Base-by-base conservation (phyloP, 2,797 vertebrate genomes). In the Sebastes umbrosus region DNA sequence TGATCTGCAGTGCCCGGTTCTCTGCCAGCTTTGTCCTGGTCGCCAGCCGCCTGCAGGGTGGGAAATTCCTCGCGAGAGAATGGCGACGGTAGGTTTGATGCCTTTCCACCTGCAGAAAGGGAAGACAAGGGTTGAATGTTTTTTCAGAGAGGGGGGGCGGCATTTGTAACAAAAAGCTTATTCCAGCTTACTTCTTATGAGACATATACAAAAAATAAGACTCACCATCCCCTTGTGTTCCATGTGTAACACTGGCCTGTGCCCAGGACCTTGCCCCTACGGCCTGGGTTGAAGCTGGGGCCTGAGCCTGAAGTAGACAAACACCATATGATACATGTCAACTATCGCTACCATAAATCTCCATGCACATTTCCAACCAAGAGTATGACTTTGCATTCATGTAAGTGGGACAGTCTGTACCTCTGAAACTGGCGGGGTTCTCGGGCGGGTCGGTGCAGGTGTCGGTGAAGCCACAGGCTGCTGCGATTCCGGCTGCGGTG, bases 41-140 rank as follows among this genome's bases (percentile, higher is more conserved):
- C 98, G 94, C 97, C 98, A 97, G 97, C 98, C 93, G 98, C 97
- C 96, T 97, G 97, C 96, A 99, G 97, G 97, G 97, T 98, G 96
- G 98, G 98, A 98, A 99, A 99, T 98, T 99, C 98, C 98, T 99
- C 98, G 95, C 97, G 97, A 97, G 97, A 99, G 98, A 99, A 99
- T 96, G 97, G 98, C 95, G 97, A 98, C 92, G 92, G 98, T 98
- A 96, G 97, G 97, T 92, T 98, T 97, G 95, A 98, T 98, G 92
- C 97, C 97, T 96, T 98, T 98, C 97, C 97, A 98, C 97, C 97
- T 98, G 79, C 9, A 77, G 60, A 80, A 71, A 46, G 25, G 5
- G 4, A 67, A 55, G 16, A 62, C 3, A 29, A 22, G 27, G 12
- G 16, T 4, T 54, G 8, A 32, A 34, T 50, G 6, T 4, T 16